Conservation (phyloP, 2,888 invertebrate genomes). For the Agrypnus murinus region DNA sequence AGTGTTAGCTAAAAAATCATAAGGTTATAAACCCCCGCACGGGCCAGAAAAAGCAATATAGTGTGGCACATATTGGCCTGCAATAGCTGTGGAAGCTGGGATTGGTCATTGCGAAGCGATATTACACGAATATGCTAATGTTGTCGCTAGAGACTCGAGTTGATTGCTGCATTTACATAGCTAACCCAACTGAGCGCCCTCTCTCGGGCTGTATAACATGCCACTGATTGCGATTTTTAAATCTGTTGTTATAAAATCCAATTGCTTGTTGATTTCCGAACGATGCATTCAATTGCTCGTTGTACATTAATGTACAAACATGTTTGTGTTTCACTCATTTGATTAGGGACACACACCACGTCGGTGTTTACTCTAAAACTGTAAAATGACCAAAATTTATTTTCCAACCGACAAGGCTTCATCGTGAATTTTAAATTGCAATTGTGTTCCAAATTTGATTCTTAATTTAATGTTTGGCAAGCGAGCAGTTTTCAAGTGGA, state of each 20-base stretch:
- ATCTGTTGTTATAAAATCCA: conserved; percentile 56
- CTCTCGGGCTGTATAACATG: conserved; percentile 53
- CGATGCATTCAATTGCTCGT: conserved; percentile 33
- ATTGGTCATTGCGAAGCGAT: conserved; percentile 62
- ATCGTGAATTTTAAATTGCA: conserved; percentile 1
- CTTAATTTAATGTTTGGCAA: conserved; percentile 4
- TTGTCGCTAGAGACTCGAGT: conserved; percentile 61
- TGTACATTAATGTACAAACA: conserved; percentile 27
- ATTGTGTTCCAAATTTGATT: not conserved
- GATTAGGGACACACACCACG: conserved; percentile 16
- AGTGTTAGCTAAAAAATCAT: conserved; percentile 50
- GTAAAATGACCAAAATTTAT: conserved; percentile 4
- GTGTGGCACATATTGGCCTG: conserved; percentile 59
- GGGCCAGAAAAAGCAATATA: conserved; percentile 53
- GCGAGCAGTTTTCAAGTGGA: not conserved
- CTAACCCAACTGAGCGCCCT: conserved; percentile 59
- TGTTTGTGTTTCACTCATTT: conserved; percentile 21
- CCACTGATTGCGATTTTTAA: conserved; percentile 60
- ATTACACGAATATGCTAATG: conserved; percentile 65
- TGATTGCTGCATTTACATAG: conserved; percentile 65
- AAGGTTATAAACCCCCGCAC: conserved; percentile 40
- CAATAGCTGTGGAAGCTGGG: conserved; percentile 57
- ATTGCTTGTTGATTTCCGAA: conserved; percentile 57
- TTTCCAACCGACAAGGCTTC: conserved; percentile 1
- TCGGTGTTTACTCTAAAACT: conserved; percentile 13